These are phyloP conservation scores for Eutrigla gurnardus DNA, from an alignment of 2,797 vertebrate genomes.

Conservation along the genomic window DNA sequence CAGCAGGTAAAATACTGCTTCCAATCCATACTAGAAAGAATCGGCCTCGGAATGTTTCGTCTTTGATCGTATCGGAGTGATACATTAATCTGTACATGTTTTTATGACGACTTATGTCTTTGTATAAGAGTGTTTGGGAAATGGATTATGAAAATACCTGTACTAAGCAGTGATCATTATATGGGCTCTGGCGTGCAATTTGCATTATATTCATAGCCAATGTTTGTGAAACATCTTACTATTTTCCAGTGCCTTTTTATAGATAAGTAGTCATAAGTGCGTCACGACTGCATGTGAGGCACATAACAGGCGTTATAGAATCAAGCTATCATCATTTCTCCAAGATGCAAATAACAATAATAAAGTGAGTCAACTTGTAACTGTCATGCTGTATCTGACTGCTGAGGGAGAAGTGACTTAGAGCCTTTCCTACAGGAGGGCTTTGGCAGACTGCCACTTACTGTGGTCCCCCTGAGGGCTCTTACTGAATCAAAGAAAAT, in stretches of 20 bases:
- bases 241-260: slow-evolving; percentile 57
- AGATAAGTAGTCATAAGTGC: slow-evolving; percentile 49
- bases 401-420: slow-evolving; percentile 76
- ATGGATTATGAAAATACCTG: slow-evolving; percentile 46
- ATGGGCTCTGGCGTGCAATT: slow-evolving; percentile 35
- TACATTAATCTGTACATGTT: neutral
- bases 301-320: slow-evolving; percentile 67
- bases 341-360: slow-evolving; percentile 78
- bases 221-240: slow-evolving; percentile 43
- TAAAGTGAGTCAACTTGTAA: slow-evolving; percentile 79
- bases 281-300: slow-evolving; percentile 66
- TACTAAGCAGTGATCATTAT: slow-evolving; percentile 58
- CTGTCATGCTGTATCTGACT: slow-evolving; percentile 73
- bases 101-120: slow-evolving; percentile 27
- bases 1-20: neutral
- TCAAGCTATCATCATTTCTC: slow-evolving; percentile 71
- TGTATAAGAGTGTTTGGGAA: slow-evolving; percentile 38
- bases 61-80: no score
- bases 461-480: slow-evolving; percentile 81
- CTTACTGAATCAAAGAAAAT: slow-evolving; percentile 87
- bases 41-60: neutral
- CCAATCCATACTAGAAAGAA: neutral
- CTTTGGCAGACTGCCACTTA: slow-evolving; percentile 86
- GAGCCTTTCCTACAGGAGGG: slow-evolving; percentile 77
- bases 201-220: slow-evolving; percentile 19